Evolutionary conservation across 2,113 vertebrate genomes (phyloP).

Genomic region (Riparia riparia): DNA sequence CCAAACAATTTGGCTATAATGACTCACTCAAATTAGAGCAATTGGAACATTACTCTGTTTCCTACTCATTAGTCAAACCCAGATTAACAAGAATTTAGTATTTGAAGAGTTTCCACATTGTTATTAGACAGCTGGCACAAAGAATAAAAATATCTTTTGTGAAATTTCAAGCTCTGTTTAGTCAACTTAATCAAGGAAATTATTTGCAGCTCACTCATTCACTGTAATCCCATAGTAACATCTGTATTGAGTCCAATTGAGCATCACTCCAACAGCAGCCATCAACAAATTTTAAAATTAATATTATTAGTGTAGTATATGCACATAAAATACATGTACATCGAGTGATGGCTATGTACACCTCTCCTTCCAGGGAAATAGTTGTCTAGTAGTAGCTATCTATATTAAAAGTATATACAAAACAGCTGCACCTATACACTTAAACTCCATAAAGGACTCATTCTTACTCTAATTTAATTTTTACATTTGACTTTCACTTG

Average conservation of each 20-base stretch:
- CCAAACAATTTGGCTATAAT: not conserved
- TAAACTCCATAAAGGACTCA: not conserved
- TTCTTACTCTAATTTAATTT: not conserved
- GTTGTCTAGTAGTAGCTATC: not conserved
- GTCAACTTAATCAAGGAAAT: constrained; percentile 43
- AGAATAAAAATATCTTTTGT: not conserved
- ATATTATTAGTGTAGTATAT: not conserved
- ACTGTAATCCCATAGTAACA: not conserved
- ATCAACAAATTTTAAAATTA: not conserved
- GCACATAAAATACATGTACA: not conserved
- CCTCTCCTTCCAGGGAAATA: not conserved
- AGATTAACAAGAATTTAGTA: constrained; percentile 21
- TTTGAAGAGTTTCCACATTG: constrained; percentile 41
- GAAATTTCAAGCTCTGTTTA: constrained; percentile 40
- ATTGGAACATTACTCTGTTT: constrained; percentile 1
- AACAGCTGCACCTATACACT: not conserved
- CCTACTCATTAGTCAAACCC: constrained; percentile 19
- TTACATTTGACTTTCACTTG: not conserved
- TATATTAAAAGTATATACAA: not conserved
- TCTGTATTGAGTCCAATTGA: not conserved
- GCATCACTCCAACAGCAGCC: not conserved
- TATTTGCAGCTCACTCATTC: not conserved
- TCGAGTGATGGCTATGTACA: not conserved
- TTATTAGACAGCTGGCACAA: constrained; percentile 13
- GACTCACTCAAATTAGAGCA: constrained; percentile 43